These are phyloP conservation scores for Mungos mungo DNA, from an alignment of 2,113 vertebrate species.

Conservation along the genomic window DNA sequence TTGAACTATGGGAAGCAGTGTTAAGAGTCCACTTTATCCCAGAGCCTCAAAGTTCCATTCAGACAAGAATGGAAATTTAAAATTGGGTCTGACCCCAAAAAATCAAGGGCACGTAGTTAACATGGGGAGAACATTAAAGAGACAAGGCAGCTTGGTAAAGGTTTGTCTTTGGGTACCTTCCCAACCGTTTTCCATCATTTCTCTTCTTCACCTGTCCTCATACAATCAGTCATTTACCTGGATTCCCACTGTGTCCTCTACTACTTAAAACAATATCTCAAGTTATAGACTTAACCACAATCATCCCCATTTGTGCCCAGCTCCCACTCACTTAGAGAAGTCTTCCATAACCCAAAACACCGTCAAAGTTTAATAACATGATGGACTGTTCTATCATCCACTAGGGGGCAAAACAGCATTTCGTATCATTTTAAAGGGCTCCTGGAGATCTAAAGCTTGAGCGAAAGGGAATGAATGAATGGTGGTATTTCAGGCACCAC, in stretches of 20 bases:
- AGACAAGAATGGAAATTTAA: constrained; percentile 21
- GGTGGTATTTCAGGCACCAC: background rate
- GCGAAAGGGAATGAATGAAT: background rate
- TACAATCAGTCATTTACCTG: background rate
- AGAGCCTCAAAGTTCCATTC: background rate
- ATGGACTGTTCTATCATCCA: background rate
- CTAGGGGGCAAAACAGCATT: background rate
- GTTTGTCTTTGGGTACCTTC: background rate
- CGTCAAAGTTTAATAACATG: background rate
- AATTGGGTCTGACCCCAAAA: background rate
- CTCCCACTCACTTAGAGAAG: background rate
- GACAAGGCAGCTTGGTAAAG: background rate
- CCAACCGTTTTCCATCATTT: background rate
- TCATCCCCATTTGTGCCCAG: background rate
- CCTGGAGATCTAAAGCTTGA: background rate
- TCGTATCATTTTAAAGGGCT: background rate
- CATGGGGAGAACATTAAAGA: background rate
- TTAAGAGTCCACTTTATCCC: background rate
- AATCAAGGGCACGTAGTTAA: background rate
- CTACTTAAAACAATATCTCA: background rate
- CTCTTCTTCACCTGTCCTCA: background rate
- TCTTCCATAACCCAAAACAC: background rate
- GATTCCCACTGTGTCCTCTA: background rate
- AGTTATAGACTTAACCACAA: too few species aligned
- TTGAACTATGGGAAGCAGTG: background rate